A percentile compares a stretch with the other conserved stretches of the same genome.
phyloP scores from a whole-genome alignment of 2,888 invertebrate species.

The Eupithecia tripunctaria region DNA sequence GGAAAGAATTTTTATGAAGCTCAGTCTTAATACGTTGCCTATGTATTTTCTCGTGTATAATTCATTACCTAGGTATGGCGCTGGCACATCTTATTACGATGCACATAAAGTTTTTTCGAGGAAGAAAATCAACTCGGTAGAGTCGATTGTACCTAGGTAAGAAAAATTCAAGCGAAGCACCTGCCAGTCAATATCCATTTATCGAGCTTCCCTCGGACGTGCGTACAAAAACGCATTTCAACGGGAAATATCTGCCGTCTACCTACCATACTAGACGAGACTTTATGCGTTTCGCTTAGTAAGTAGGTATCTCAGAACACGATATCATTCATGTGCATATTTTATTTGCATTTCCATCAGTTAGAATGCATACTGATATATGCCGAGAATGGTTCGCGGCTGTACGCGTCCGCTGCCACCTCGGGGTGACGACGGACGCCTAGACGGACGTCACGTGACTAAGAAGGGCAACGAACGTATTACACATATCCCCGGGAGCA shows the following conservation, averaged over 20 bases:
- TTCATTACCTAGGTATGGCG: slow-evolving; percentile 12
- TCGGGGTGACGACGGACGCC: slow-evolving; percentile 32
- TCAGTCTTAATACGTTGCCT: slow-evolving; percentile 20
- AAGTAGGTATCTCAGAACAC: slow-evolving; percentile 9
- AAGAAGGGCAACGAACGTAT: slow-evolving; percentile 66
- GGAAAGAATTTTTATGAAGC: slow-evolving; percentile 49
- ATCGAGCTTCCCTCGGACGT: not conserved
- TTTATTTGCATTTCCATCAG: slow-evolving; percentile 26
- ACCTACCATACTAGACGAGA: not conserved
- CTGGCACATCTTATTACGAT: slow-evolving; percentile 32
- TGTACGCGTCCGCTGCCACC: slow-evolving; percentile 13
- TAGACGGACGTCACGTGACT: slow-evolving; percentile 41
- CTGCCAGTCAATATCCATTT: slow-evolving; percentile 18
- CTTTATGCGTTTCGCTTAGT: slow-evolving; percentile 9
- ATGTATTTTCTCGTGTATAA: slow-evolving; percentile 13
- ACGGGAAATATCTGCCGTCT: slow-evolving; percentile 1
- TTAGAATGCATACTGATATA: slow-evolving; percentile 34
- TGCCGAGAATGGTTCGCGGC: slow-evolving; percentile 22
- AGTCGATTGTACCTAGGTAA: not conserved
- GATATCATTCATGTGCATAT: slow-evolving; percentile 17
- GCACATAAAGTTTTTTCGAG: slow-evolving; percentile 12
- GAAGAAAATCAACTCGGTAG: slow-evolving; percentile 3
- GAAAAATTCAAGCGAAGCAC: slow-evolving; percentile 14
- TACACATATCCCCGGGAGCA: slow-evolving; percentile 55
- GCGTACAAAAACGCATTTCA: slow-evolving; percentile 8